These are phyloP conservation scores for Dryas iulia DNA, from an alignment of 1,140 invertebrate species.

Conservation along the genomic window DNA sequence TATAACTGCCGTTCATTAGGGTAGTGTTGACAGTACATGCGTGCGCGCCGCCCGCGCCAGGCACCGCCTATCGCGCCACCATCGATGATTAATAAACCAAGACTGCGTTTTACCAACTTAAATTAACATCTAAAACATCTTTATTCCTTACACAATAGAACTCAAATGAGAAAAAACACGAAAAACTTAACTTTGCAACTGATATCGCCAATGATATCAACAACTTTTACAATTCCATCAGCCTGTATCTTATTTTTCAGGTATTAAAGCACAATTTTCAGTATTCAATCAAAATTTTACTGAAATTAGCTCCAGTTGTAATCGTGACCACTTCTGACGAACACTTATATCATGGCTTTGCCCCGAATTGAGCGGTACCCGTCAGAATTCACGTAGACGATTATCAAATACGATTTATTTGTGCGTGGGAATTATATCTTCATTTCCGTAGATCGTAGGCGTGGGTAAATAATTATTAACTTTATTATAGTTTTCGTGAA, in stretches of 20 bases:
- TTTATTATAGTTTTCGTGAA: background rate
- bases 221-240: constrained; percentile 45
- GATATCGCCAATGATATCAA: constrained; percentile 53
- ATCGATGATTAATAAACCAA: constrained; percentile 78
- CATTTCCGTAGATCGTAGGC: constrained; percentile 43
- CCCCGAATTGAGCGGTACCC: constrained; percentile 74
- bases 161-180: constrained; percentile 7
- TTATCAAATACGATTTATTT: constrained; percentile 65
- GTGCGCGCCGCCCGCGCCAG: constrained; percentile 75
- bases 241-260: constrained; percentile 43
- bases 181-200: constrained; percentile 33
- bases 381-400: constrained; percentile 57
- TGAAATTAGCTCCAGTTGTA: constrained; percentile 52
- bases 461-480: background rate
- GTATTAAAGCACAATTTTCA: constrained; percentile 45
- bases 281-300: constrained; percentile 13
- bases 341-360: constrained; percentile 69
- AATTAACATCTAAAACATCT: constrained; percentile 6
- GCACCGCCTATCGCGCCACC: constrained; percentile 74
- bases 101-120: constrained; percentile 37
- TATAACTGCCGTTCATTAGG: constrained; percentile 75
- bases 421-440: constrained; percentile 69
- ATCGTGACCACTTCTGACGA: constrained; percentile 73
- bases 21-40: constrained; percentile 72
- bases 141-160: constrained; percentile 33